phyloP scores from a whole-genome alignment of 2,888 invertebrate species.

The Cephus runcator region DNA sequence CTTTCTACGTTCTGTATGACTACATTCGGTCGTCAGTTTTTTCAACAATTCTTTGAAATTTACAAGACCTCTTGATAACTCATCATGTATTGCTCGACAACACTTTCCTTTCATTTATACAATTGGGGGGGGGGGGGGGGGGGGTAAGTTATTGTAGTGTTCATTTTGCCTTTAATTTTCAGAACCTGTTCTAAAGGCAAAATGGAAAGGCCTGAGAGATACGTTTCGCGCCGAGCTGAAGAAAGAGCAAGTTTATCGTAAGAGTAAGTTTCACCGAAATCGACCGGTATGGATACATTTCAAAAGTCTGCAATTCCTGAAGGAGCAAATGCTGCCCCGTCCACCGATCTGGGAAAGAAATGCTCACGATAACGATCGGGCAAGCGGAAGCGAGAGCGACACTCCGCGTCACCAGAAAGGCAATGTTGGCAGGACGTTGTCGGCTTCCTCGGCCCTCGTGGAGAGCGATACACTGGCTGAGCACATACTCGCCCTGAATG shows the following conservation, averaged over 20 bases:
- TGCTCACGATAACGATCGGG: conserved; percentile 31
- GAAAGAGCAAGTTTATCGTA: conserved; percentile 56
- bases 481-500: conserved; percentile 27
- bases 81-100: no score
- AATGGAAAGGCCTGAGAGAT: conserved; percentile 63
- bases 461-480: conserved; percentile 20
- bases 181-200: conserved; percentile 55
- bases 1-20: no score
- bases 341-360: conserved; percentile 59
- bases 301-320: conserved; percentile 61
- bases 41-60: no score
- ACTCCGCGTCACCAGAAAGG: conserved; percentile 9
- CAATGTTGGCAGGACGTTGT: neutral
- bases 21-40: no score
- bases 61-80: no score
- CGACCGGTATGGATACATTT: conserved; percentile 63
- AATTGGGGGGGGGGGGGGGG: no score
- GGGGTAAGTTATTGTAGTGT: no score
- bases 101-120: no score
- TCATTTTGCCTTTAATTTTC: conserved; percentile 2
- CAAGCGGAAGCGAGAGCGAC: conserved; percentile 34
- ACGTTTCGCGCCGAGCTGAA: conserved; percentile 62
- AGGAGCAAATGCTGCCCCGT: conserved; percentile 61
- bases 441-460: conserved; percentile 11
- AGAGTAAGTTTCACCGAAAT: conserved; percentile 52